Conservation (phyloP, 2,888 invertebrate species). For the Diarsia mendica region DNA sequence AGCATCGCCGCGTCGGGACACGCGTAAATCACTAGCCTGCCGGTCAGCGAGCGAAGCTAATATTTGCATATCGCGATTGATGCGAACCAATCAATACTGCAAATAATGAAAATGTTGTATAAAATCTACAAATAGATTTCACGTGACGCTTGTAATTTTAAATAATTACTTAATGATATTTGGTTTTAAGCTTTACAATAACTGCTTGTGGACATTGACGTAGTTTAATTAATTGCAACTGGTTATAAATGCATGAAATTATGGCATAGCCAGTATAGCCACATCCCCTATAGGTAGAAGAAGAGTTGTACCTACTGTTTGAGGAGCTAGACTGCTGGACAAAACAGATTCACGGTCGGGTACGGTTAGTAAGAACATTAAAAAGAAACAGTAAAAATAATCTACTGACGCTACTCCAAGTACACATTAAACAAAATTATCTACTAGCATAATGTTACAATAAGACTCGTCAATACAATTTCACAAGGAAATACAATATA, state of each 20-base stretch:
- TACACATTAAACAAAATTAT: not conserved
- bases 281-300: not conserved
- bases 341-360: not conserved
- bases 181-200: constrained; percentile 44
- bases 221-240: constrained; percentile 41
- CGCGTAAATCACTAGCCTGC: constrained; percentile 82
- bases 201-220: constrained; percentile 21
- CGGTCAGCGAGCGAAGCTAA: constrained; percentile 85
- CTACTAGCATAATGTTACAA: not conserved
- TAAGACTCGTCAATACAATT: not conserved
- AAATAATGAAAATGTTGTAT: constrained; percentile 88
- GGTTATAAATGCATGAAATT: constrained; percentile 16
- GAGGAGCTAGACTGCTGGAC: not conserved
- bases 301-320: not conserved
- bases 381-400: not conserved
- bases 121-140: constrained; percentile 84
- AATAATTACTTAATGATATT: constrained; percentile 67
- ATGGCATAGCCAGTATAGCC: no score
- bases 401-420: not conserved
- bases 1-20: constrained; percentile 76
- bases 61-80: constrained; percentile 90
- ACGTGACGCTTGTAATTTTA: constrained; percentile 72
- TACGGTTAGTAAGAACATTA: not conserved
- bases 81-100: constrained; percentile 89
- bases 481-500: not conserved